Conservation (phyloP, 2,113 vertebrate species). For the Anoplopoma fimbria region DNA sequence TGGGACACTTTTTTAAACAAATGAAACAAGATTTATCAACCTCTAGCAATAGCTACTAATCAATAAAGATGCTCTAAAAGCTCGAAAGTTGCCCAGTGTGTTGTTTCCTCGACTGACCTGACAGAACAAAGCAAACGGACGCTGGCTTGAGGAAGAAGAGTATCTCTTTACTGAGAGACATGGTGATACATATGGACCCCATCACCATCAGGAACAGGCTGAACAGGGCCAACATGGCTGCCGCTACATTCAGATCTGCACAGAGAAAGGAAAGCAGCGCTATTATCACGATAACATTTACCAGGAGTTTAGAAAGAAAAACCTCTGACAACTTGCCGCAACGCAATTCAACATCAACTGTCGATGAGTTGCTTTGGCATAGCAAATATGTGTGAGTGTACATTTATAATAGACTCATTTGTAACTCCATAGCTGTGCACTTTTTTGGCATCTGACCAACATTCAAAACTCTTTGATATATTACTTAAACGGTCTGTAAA, state of each 20-base stretch:
- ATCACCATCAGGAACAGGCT: slow-evolving; percentile 87
- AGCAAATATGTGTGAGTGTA: no score
- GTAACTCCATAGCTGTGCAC: no score
- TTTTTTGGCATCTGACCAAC: not conserved
- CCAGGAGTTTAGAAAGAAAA: not conserved
- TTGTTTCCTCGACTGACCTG: slow-evolving; percentile 77
- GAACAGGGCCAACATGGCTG: slow-evolving; percentile 86
- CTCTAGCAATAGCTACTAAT: not conserved
- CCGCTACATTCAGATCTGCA: slow-evolving; percentile 85
- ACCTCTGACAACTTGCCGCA: not conserved
- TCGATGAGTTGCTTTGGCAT: no score
- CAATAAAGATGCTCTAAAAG: not conserved
- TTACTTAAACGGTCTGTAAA: not conserved
- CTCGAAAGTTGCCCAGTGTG: not conserved
- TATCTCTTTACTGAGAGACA: slow-evolving; percentile 89
- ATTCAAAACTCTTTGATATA: not conserved
- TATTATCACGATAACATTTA: not conserved
- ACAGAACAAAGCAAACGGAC: slow-evolving; percentile 87
- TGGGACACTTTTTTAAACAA: not conserved
- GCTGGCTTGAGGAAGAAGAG: slow-evolving; percentile 90
- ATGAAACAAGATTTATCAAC: no score
- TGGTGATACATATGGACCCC: slow-evolving; percentile 88
- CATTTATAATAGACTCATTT: no score
- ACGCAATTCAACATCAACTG: not conserved
- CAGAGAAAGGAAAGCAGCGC: not conserved